Evolutionary conservation across 2,797 vertebrate genomes (phyloP).

Genomic region (Arctocebus calabarensis): DNA sequence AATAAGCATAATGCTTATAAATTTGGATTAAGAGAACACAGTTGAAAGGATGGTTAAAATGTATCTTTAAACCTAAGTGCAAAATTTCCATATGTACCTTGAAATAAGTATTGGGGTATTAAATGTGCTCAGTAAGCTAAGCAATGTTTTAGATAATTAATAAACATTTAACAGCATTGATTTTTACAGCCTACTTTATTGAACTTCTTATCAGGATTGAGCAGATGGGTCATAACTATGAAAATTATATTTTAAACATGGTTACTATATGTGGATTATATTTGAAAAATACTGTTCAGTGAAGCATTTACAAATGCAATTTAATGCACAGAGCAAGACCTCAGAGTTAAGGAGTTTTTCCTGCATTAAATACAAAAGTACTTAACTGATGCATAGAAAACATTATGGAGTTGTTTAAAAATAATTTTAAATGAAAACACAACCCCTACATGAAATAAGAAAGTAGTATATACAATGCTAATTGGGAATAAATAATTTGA

Average conservation of each 20-base stretch:
- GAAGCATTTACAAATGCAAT: slow-evolving; percentile 95
- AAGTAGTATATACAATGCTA: slow-evolving; percentile 61
- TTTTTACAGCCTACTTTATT: slow-evolving; percentile 92
- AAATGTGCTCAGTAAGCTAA: slow-evolving; percentile 86
- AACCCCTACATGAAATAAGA: slow-evolving; percentile 28
- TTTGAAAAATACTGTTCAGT: slow-evolving; percentile 91
- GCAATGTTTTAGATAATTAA: slow-evolving; percentile 93
- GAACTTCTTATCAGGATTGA: slow-evolving; percentile 96
- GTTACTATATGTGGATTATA: slow-evolving; percentile 89
- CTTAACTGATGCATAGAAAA: slow-evolving; percentile 76
- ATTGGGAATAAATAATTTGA: slow-evolving; percentile 76
- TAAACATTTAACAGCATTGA: slow-evolving; percentile 92
- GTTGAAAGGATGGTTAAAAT: slow-evolving; percentile 79
- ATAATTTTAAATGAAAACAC: slow-evolving; percentile 60
- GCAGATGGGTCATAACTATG: slow-evolving; percentile 95
- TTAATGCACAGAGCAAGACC: slow-evolving; percentile 87
- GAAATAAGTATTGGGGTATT: slow-evolving; percentile 76
- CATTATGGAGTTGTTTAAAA: slow-evolving; percentile 62
- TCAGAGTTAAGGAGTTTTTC: slow-evolving; percentile 81
- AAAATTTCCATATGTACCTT: slow-evolving; percentile 80
- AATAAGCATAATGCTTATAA: slow-evolving; percentile 79
- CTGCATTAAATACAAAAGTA: slow-evolving; percentile 74
- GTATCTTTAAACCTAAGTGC: slow-evolving; percentile 71
- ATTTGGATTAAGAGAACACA: slow-evolving; percentile 76
- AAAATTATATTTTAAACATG: slow-evolving; percentile 94